Conservation (phyloP, 2,113 vertebrate genomes). For the Loxodonta africana region DNA sequence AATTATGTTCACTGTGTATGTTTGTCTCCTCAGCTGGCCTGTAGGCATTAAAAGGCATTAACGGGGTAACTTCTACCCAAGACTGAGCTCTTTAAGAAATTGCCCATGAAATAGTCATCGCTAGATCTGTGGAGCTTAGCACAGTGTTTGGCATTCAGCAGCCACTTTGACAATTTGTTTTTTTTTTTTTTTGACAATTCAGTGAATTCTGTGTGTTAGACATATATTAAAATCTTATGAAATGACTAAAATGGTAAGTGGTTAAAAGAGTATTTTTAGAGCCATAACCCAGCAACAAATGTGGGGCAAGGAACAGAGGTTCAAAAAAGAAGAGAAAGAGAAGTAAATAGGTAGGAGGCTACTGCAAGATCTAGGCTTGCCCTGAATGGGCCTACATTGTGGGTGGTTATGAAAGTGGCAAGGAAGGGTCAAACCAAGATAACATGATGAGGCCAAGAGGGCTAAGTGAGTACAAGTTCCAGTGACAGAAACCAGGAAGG, state of each 20-base stretch:
- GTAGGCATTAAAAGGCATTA: not conserved
- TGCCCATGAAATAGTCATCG: not conserved
- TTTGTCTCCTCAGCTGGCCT: not conserved
- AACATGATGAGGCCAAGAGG: not conserved
- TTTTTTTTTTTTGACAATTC: not conserved
- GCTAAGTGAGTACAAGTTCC: not conserved
- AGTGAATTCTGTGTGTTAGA: conserved; percentile 7
- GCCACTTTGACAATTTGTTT: not conserved
- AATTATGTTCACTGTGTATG: not conserved
- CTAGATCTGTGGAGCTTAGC: not conserved
- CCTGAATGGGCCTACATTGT: not conserved
- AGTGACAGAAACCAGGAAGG: not conserved
- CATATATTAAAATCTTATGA: not conserved
- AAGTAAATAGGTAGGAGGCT: not conserved
- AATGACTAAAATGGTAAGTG: conserved; percentile 16
- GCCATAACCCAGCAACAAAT: not conserved
- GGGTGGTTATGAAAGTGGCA: not conserved
- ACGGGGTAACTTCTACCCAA: not conserved
- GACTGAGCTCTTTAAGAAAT: not conserved
- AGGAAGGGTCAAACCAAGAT: not conserved
- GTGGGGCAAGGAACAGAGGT: not conserved
- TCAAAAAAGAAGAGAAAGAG: not conserved
- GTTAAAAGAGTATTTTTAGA: not conserved
- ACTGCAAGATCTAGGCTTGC: not conserved
- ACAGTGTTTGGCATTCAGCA: not conserved